Conservation (phyloP, 2,113 vertebrate genomes). For the Alectura lathami region DNA sequence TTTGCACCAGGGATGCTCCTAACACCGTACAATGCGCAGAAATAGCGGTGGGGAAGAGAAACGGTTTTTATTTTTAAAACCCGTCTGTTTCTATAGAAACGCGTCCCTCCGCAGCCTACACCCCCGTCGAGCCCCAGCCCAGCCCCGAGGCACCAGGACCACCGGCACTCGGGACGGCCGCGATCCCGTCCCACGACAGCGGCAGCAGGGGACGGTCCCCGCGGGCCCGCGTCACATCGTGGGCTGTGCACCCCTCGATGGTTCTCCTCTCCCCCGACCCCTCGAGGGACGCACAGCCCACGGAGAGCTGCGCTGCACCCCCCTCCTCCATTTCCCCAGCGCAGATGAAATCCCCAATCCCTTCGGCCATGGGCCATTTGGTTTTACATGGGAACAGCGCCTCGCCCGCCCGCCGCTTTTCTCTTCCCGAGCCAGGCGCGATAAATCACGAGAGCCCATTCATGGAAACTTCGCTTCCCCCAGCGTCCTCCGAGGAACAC, state of each 20-base stretch:
- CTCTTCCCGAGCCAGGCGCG: conserved; percentile 42
- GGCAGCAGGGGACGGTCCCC: too few species aligned
- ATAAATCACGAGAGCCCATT: conserved; percentile 83
- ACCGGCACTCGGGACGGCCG: too few species aligned
- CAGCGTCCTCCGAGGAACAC: conserved; percentile 79
- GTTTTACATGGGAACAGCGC: conserved; percentile 40
- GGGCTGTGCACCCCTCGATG: neutral
- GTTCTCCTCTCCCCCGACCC: too few species aligned
- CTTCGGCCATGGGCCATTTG: conserved; percentile 43
- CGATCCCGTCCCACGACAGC: too few species aligned
- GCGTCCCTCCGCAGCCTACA: too few species aligned
- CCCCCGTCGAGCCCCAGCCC: too few species aligned
- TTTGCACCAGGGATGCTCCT: neutral
- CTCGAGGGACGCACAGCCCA: neutral
- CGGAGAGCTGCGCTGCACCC: neutral
- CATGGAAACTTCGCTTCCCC: conserved; percentile 73
- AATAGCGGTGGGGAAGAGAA: too few species aligned
- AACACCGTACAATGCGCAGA: neutral
- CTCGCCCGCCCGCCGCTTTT: conserved; percentile 20
- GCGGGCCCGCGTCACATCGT: too few species aligned
- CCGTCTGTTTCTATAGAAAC: too few species aligned
- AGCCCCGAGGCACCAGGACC: too few species aligned
- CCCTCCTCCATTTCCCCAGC: rapidly evolving
- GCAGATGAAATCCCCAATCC: conserved; percentile 46
- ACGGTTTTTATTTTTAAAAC: too few species aligned